phyloP scores from a whole-genome alignment of 2,113 vertebrate genomes.

The Madoqua kirkii region DNA sequence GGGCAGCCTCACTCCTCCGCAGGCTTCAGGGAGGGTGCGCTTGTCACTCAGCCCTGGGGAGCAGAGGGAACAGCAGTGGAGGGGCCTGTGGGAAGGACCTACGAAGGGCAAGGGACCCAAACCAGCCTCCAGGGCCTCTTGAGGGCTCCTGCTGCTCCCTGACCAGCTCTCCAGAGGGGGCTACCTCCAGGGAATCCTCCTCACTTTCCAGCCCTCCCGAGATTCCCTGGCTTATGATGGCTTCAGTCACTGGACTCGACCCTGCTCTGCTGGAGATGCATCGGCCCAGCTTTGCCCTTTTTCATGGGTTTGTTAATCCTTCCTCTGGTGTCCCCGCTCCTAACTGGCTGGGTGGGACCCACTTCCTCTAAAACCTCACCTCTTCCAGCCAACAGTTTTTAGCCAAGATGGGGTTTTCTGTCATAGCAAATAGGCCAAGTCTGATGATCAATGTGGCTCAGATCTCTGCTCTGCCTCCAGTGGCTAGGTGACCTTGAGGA shows the following conservation, averaged over 20 bases:
- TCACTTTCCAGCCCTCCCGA: background rate
- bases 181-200: background rate
- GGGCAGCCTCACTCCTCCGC: background rate
- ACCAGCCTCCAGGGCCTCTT: background rate
- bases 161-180: background rate
- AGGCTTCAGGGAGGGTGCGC: background rate
- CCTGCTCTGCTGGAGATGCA: too few relatives aligned
- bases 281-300: background rate
- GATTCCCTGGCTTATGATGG: background rate
- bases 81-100: fast-evolving
- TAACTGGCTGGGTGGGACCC: background rate
- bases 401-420: background rate
- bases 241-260: background rate
- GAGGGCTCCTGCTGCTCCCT: background rate
- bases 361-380: background rate
- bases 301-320: background rate
- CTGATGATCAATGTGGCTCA: background rate
- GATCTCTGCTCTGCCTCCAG: background rate
- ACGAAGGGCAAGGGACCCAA: background rate
- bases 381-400: background rate
- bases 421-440: background rate
- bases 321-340: background rate
- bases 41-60: background rate
- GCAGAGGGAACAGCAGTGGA: background rate
- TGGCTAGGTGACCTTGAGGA: background rate